Base-by-base conservation (phyloP, 2,888 invertebrate genomes). In the Patella ulyssiponensis region DNA sequence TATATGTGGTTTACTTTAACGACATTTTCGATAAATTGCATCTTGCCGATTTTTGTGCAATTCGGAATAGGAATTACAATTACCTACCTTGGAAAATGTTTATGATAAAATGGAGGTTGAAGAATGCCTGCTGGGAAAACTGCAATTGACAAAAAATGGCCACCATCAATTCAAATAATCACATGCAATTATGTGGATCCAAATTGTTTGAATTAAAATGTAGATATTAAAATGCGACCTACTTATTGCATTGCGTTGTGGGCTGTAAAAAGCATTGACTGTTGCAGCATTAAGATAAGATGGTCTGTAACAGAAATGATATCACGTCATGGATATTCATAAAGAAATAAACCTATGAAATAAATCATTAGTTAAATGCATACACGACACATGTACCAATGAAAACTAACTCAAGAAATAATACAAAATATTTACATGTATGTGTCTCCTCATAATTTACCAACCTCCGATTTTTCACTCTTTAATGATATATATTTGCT, bases 231-330 rank as follows among this genome's bases (percentile, higher is more conserved):
- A 20, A 69, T 51, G 17, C 69, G 64, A 84, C 92, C 92, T 92
- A 96, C 96, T 96, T 80, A 97, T 97, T 90, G 96, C 96, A 90
- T 97, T 97, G 90, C 95, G 96, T 88, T 96, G 96, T 0, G 97
- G 96, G 92, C 95, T 96, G 92, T 97, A 97, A 92, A 96, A 97
- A 2, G 97, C 97, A 92, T 97, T 97, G 5, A 97, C 97, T 15
- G 96, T 86, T 5, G 91, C 88, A 1, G 91, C 90, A 3, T 86
- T 73, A 1, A 83, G 85, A 3, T 86, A 44, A 44, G 9, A 7
- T 44, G 44, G 44, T 9, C 44, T 44, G 44, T 9, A 44, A 44
- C 44, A 44, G 44, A 44, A 44, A 44, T 44, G 9, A 44, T 9
- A 44, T 44, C 44, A 44, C 0, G 7, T 44, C 44, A 44, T 44